These are phyloP conservation scores for Callinectes sapidus DNA, from an alignment of 2,888 invertebrate species.

Conservation along the genomic window DNA sequence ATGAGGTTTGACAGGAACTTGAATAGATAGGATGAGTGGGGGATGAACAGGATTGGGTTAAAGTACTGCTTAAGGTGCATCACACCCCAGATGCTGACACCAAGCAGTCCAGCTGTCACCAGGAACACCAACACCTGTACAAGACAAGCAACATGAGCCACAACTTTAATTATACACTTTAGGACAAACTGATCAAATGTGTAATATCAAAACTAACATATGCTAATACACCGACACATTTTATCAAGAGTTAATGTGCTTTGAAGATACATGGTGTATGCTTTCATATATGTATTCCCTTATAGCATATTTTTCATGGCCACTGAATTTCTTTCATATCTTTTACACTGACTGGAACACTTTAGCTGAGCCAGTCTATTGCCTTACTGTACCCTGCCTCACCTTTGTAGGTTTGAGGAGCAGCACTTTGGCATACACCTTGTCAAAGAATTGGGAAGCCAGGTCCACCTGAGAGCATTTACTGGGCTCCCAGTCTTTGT, in stretches of 20 bases:
- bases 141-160: constrained; percentile 39
- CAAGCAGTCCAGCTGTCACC: constrained; percentile 49
- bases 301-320: no score
- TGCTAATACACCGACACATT: no score
- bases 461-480: constrained; percentile 79
- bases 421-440: constrained; percentile 81
- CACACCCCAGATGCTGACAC: constrained; percentile 74
- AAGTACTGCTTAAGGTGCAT: constrained; percentile 85
- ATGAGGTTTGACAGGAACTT: constrained; percentile 80
- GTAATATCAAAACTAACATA: no score
- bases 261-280: no score
- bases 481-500: constrained; percentile 79
- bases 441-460: constrained; percentile 80
- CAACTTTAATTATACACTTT: not conserved
- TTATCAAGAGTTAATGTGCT: no score
- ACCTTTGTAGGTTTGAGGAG: constrained; percentile 83
- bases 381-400: constrained; percentile 61
- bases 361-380: no score
- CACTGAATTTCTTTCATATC: not conserved
- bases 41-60: constrained; percentile 87
- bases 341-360: not conserved
- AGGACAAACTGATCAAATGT: not conserved
- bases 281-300: no score
- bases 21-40: constrained; percentile 82
- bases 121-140: constrained; percentile 78